Evolutionary conservation across 2,797 vertebrate species (phyloP), one percentile per base, ranked within the genome.

Genomic region (Cyprinodon diabolis): DNA sequence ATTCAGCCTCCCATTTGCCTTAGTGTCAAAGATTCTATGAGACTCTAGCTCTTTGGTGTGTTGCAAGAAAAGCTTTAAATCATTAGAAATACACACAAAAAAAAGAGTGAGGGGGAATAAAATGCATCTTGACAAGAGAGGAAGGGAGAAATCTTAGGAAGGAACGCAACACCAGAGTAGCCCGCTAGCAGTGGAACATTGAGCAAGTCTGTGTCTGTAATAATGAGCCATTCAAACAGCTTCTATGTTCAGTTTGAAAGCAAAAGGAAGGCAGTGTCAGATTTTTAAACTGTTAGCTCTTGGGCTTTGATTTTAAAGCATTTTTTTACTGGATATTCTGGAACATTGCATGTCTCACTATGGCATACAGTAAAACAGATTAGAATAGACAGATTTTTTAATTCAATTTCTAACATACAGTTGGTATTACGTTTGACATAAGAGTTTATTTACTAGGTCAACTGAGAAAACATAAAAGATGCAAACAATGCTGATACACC

Each of bases 81-180:
- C 62, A 81, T 84, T 76, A 76, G 52, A 77, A 30, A 30, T 30
- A 70, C 73, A 73, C 51, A 43, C 40, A 43, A 49, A 70, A 84
- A 81, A 30, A 19, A 48, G 14, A 13, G 11, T 73, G 82, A 70
- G 74, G 68, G 78, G 74, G 78, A 21, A 48, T 69, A 71, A 84
- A 87, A 89, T 71, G 76, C 47, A 66, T 83, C 68, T 60, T 83
- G 84, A 91, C 84, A 80, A 54, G 58, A 69, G 76, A 17, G 51
- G 71, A 76, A 52, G 56, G 74, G 68, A 10, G 25, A 35, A 68
- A 81, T 65, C 51, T n/a, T 30, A 30, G 30, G 1, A 68, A 71
- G 56, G 66, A 82, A 51, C 65, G 51, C 30, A 11, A 43, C 40
- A 35, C 47, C 52, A 58, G 68, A 81, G 73, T 51, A 40, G 66